Evolutionary conservation across 2,113 vertebrate species (phyloP), one percentile per base, ranked within the genome.

Genomic region (Dascyllus trimaculatus): DNA sequence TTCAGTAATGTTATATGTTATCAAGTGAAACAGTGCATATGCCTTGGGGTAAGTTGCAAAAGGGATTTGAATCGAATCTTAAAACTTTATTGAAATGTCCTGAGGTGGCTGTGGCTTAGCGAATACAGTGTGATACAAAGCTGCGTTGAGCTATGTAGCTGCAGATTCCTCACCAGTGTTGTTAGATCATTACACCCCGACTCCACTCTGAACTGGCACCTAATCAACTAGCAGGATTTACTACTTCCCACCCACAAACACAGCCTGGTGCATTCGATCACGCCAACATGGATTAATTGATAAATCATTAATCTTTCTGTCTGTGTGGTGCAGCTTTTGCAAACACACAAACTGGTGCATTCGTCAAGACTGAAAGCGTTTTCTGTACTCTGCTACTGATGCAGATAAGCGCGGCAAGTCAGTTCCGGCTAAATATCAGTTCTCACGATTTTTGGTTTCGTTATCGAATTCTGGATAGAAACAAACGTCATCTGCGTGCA

Each of bases 241-340:
- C 67, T 43, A 52, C 57, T 22, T 32, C 17, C 57, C 21, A 32
- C 52, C 45, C 48, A 78, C 80, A 72, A 22, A 52, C 48, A 43
- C 72, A 19, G 61, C 26, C 63, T 53, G 53, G 22, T 52, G 4
- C 1, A 38, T 75, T 79, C 3, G 40, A 56, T 72, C 1, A 35
- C 60, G 70, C 54, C 46, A 19, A 52, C 65, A 11, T 3, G 21
- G 43, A 75, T 80, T 45, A 58, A 85, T 48, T 64, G 78, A 74
- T 58, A 59, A 75, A 78, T 60, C 68, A 10, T 78, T 82, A 21
- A 80, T 78, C 71, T 56, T 25, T 25, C 48, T 0, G 19, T 77
- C 72, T 69, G 24, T 45, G 52, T 53, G 38, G 17, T 45, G 26
- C 4, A 58, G 43, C 54, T 25, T 6, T 21, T 71, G 49, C 14